These are phyloP conservation scores for Oplegnathus fasciatus DNA, from an alignment of 2,113 vertebrate genomes.

Conservation along the genomic window DNA sequence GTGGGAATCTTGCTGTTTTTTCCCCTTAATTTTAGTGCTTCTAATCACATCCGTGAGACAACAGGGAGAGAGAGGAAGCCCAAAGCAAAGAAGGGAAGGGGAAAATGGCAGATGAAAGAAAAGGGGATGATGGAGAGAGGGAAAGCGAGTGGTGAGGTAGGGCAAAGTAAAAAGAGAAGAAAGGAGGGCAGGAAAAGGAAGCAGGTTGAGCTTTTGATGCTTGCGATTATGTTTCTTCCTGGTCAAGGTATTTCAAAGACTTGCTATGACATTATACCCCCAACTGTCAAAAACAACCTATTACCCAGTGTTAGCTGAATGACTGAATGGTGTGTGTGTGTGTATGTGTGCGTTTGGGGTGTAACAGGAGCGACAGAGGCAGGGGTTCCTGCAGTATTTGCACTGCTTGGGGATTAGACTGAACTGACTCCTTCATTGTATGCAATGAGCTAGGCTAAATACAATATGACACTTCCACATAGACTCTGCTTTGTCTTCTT, in stretches of 20 bases:
- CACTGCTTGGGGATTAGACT: slow-evolving; percentile 55
- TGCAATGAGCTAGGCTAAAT: slow-evolving; percentile 43
- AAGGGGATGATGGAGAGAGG: slow-evolving; percentile 42
- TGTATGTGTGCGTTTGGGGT: slow-evolving; percentile 36
- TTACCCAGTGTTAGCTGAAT: slow-evolving; percentile 52
- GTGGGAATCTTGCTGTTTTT: slow-evolving; percentile 10
- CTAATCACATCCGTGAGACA: slow-evolving; percentile 59
- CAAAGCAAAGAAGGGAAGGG: slow-evolving; percentile 49
- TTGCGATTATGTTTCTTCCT: slow-evolving; percentile 68
- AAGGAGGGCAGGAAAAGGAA: slow-evolving; percentile 72
- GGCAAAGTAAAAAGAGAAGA: slow-evolving; percentile 51
- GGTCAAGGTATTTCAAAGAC: slow-evolving; percentile 78
- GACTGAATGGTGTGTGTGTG: slow-evolving; percentile 7
- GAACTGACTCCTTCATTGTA: slow-evolving; percentile 50
- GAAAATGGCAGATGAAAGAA: slow-evolving; percentile 62
- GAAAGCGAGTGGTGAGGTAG: slow-evolving; percentile 41
- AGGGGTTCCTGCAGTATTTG: slow-evolving; percentile 56
- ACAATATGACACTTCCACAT: slow-evolving; percentile 42
- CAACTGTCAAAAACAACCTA: slow-evolving; percentile 69
- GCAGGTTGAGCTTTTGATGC: slow-evolving; percentile 70
- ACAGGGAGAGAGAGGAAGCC: slow-evolving; percentile 46
- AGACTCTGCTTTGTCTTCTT: slow-evolving; percentile 48
- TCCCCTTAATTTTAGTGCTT: slow-evolving; percentile 3
- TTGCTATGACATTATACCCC: slow-evolving; percentile 69
- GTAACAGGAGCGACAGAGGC: slow-evolving; percentile 28